These are phyloP conservation scores for Drosophila nr. medialis DNA, from an alignment of 2,888 invertebrate species.

Conservation along the genomic window DNA sequence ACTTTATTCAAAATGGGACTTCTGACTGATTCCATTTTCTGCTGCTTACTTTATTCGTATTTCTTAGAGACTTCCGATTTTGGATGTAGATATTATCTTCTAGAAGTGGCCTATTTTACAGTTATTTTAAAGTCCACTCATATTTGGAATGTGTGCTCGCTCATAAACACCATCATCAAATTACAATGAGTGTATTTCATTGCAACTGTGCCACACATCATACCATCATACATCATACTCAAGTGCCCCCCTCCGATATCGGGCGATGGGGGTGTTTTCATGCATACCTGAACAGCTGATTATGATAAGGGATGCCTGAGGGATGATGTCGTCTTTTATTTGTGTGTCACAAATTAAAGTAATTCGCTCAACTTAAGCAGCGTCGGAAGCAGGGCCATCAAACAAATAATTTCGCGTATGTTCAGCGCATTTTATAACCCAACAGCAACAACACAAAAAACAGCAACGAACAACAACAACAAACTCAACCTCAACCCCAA, in stretches of 20 bases:
- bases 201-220: conserved; percentile 65
- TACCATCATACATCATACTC: conserved; percentile 71
- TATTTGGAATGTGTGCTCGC: neutral
- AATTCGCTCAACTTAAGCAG: conserved; percentile 65
- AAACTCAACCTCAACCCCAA: conserved; percentile 8
- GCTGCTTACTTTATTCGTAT: too few relatives aligned
- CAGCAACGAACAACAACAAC: conserved; percentile 1
- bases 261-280: conserved; percentile 26
- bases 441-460: neutral
- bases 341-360: conserved; percentile 69
- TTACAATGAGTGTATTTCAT: conserved; percentile 45
- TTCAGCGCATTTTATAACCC: conserved; percentile 21
- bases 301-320: neutral
- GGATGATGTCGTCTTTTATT: conserved; percentile 31
- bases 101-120: too few relatives aligned
- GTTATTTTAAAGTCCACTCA: conserved; percentile 20
- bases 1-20: too few relatives aligned
- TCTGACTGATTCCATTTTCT: too few relatives aligned
- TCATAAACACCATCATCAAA: conserved; percentile 56
- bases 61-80: too few relatives aligned
- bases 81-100: too few relatives aligned
- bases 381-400: conserved; percentile 49
- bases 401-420: conserved; percentile 65
- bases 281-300: conserved; percentile 72
- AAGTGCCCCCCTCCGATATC: conserved; percentile 9